phyloP scores from a whole-genome alignment of 2,797 vertebrate genomes.

The Sebastolobus alascanus region DNA sequence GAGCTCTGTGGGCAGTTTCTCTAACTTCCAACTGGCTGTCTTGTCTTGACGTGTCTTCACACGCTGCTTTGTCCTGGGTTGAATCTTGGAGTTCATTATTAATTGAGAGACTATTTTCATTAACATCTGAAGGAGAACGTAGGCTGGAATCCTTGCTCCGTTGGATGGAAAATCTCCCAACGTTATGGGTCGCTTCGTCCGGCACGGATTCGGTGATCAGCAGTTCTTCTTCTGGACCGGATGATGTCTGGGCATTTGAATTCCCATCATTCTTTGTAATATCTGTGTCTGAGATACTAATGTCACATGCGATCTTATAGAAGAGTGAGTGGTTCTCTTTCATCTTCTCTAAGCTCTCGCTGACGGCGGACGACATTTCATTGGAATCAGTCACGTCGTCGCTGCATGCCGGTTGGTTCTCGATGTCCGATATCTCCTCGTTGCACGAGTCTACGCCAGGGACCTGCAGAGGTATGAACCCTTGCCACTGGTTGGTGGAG shows the following conservation, averaged over 20 bases:
- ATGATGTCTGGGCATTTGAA: slow-evolving; percentile 25
- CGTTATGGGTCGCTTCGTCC: not conserved
- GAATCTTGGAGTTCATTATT: slow-evolving; percentile 28
- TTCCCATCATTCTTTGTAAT: slow-evolving; percentile 72
- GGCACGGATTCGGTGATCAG: slow-evolving; percentile 46
- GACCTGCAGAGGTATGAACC: slow-evolving; percentile 75
- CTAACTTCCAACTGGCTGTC: slow-evolving; percentile 15
- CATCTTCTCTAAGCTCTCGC: slow-evolving; percentile 78
- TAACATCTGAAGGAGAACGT: slow-evolving; percentile 18
- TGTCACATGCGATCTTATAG: slow-evolving; percentile 81
- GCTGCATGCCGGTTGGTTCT: slow-evolving; percentile 19
- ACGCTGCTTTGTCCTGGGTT: slow-evolving; percentile 16
- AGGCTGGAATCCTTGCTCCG: slow-evolving; percentile 18
- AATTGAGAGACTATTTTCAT: slow-evolving; percentile 17
- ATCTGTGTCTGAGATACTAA: slow-evolving; percentile 81
- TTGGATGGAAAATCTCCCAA: slow-evolving; percentile 16
- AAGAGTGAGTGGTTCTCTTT: slow-evolving; percentile 81
- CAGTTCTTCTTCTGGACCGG: slow-evolving; percentile 49
- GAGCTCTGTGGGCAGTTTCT: slow-evolving; percentile 17
- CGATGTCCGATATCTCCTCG: slow-evolving; percentile 49
- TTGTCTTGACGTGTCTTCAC: slow-evolving; percentile 30
- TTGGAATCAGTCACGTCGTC: slow-evolving; percentile 50
- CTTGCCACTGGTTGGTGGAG: slow-evolving; percentile 80
- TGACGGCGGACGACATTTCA: slow-evolving; percentile 67
- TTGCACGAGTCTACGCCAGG: slow-evolving; percentile 54